Conservation (phyloP, 2,113 vertebrate genomes). For the Eurypyga helias region DNA sequence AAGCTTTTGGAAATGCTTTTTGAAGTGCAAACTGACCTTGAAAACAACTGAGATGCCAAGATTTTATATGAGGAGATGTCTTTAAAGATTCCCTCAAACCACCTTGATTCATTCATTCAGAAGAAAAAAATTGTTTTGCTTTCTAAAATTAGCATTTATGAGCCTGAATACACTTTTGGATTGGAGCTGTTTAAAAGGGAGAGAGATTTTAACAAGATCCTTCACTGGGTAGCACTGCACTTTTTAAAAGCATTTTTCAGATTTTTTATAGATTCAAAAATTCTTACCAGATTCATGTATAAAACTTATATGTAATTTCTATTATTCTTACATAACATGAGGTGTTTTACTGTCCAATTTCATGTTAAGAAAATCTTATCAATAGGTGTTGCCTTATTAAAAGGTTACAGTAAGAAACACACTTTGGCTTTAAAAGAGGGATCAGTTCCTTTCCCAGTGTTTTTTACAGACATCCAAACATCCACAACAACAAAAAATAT, state of each 20-base stretch:
- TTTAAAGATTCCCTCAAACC: neutral
- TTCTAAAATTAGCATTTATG: neutral
- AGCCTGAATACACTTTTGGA: neutral
- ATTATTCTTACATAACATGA: neutral
- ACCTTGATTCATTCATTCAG: neutral
- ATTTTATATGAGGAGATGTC: neutral
- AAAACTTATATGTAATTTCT: neutral
- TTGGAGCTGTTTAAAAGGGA: neutral
- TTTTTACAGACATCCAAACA: slow-evolving; percentile 14
- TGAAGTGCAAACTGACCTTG: neutral
- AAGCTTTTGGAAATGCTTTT: neutral
- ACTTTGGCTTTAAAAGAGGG: slow-evolving; percentile 27
- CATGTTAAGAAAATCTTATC: neutral
- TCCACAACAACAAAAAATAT: neutral
- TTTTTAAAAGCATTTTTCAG: slow-evolving; percentile 2
- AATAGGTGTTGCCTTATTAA: neutral
- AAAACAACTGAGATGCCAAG: neutral
- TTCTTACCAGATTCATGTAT: neutral
- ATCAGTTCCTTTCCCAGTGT: neutral
- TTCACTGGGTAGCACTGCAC: neutral
- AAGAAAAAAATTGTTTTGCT: neutral
- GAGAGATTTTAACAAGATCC: neutral
- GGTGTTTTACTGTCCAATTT: neutral
- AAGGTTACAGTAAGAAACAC: neutral
- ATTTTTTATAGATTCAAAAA: neutral